Conservation (phyloP, 2,888 invertebrate species). For the Choristoneura rosaceana region DNA sequence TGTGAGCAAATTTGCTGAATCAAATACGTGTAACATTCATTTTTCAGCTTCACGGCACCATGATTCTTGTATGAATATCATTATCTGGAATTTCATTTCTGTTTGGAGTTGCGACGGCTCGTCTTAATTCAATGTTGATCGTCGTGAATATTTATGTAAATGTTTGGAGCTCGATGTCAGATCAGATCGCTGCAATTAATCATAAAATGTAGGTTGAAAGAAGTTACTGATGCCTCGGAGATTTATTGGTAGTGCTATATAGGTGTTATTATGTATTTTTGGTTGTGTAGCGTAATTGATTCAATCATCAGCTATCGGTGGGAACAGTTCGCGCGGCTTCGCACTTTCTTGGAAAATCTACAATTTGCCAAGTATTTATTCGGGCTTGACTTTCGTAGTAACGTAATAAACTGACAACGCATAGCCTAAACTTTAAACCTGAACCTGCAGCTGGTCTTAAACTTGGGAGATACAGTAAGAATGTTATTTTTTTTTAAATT, state of each 20-base stretch:
- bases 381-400: no score
- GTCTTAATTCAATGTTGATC: conserved; percentile 31
- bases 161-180: conserved; percentile 11
- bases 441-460: no score
- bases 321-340: background rate
- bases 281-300: conserved; percentile 46
- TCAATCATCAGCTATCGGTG: conserved; percentile 41
- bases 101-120: background rate
- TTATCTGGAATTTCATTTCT: conserved; percentile 26
- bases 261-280: conserved; percentile 6
- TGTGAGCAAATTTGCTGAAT: conserved; percentile 14
- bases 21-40: conserved; percentile 25
- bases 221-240: conserved; percentile 11
- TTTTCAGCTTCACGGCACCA: conserved; percentile 38
- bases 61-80: conserved; percentile 44
- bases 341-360: background rate
- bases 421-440: no score
- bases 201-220: conserved; percentile 22
- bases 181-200: conserved; percentile 20
- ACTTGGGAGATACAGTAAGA: no score
- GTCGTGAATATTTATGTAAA: conserved; percentile 36
- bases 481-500: no score
- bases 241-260: conserved; percentile 20
- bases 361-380: no score
- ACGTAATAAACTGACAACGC: no score